Percentiles rank a stretch among this genome's conserved stretches.
phyloP scores from a whole-genome alignment of 2,888 invertebrate species.

The Cryptus armator region DNA sequence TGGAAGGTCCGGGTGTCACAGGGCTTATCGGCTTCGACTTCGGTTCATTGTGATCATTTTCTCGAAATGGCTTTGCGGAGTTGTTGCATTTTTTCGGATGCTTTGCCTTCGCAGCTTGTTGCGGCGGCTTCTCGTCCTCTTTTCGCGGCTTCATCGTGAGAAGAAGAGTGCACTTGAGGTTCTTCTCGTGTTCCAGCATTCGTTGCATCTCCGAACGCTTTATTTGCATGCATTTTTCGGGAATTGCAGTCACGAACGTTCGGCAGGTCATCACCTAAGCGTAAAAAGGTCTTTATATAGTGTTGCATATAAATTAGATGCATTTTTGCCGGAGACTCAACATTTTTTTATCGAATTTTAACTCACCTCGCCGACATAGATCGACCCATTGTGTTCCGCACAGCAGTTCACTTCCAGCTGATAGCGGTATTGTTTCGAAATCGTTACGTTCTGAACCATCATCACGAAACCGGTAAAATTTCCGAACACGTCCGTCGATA shows the following conservation, averaged over 20 bases:
- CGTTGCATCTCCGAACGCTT: not conserved
- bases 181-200: not conserved
- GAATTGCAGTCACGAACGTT: not conserved
- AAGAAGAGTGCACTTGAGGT: conserved; percentile 5
- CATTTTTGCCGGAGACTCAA: not conserved
- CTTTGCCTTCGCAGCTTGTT: not conserved
- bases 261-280: conserved; percentile 32
- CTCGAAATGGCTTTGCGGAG: not conserved
- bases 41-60: not conserved
- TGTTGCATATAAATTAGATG: not conserved
- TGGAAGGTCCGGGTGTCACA: not conserved
- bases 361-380: conserved; percentile 10
- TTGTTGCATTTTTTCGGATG: conserved; percentile 5
- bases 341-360: not conserved
- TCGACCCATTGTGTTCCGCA: not conserved
- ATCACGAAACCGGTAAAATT: conserved; percentile 16
- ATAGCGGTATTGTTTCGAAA: conserved; percentile 17
- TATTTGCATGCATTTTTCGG: not conserved
- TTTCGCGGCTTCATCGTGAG: conserved; percentile 1
- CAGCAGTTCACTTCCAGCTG: conserved; percentile 2
- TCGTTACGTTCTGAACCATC: conserved; percentile 15
- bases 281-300: not conserved
- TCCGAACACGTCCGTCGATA: conserved; percentile 23
- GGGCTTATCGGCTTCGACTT: no score
- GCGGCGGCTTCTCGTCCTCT: not conserved